phyloP scores from a whole-genome alignment of 2,888 invertebrate species.

The Melanostoma scalare region DNA sequence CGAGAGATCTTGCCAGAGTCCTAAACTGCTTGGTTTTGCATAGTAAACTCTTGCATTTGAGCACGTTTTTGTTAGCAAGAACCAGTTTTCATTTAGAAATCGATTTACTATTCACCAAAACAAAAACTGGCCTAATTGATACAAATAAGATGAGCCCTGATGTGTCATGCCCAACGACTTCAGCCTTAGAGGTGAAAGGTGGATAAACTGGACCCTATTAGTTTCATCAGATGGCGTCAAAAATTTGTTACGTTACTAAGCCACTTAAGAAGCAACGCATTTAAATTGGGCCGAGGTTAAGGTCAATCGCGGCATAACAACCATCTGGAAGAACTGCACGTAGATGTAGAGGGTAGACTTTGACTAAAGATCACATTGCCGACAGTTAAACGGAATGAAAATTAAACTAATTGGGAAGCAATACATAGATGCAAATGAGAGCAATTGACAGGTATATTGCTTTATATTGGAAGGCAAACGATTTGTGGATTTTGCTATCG shows the following conservation, averaged over 20 bases:
- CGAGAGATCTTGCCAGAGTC: slow-evolving; percentile 34
- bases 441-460: slow-evolving; percentile 44
- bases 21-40: slow-evolving; percentile 57
- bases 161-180: background rate
- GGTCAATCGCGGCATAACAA: slow-evolving; percentile 18
- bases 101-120: slow-evolving; percentile 30
- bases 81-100: slow-evolving; percentile 28
- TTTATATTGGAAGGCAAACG: slow-evolving; percentile 41
- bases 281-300: slow-evolving; percentile 17
- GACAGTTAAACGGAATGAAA: background rate
- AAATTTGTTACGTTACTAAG: slow-evolving; percentile 32
- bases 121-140: slow-evolving; percentile 8
- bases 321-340: background rate
- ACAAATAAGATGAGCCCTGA: background rate
- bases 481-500: slow-evolving; percentile 33
- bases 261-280: slow-evolving; percentile 2
- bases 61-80: background rate
- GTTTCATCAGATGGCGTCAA: slow-evolving; percentile 37
- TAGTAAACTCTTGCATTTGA: slow-evolving; percentile 44
- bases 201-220: slow-evolving; percentile 4
- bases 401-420: slow-evolving; percentile 16
- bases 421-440: slow-evolving; percentile 43
- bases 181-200: slow-evolving; percentile 25
- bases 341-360: slow-evolving; percentile 2
- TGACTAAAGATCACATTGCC: slow-evolving; percentile 5